A percentile compares a stretch with the other conserved stretches of the same genome.
Evolutionary conservation across 92 coral and sea anemone species (phyloP).

Genomic region (Porites divaricata): DNA sequence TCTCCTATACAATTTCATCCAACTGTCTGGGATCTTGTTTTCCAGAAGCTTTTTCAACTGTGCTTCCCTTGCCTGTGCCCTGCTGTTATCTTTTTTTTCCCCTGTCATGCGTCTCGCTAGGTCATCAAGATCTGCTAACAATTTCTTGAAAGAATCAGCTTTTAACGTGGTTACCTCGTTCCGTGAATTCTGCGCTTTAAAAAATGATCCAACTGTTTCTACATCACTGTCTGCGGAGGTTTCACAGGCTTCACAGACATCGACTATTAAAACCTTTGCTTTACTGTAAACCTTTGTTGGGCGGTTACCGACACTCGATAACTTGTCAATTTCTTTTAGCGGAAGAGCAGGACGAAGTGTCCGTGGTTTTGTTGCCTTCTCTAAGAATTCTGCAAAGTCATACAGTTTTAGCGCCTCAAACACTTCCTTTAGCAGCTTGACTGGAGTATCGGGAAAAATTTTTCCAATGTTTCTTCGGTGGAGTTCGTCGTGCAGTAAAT

Average conservation of each 20-base stretch:
- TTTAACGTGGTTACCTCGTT: constrained; percentile 3
- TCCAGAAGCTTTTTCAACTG: not conserved
- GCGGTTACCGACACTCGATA: not conserved
- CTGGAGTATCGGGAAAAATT: constrained; percentile 4
- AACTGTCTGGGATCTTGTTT: too few relatives aligned
- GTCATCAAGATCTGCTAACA: not conserved
- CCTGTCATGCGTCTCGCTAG: not conserved
- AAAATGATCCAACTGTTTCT: not conserved
- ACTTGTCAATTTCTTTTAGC: not conserved
- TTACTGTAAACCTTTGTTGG: not conserved
- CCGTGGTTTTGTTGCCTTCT: not conserved
- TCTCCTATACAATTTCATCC: too few relatives aligned
- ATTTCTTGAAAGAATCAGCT: not conserved
- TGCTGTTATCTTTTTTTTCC: not conserved
- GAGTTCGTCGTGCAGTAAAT: not conserved
- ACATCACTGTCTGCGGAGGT: not conserved
- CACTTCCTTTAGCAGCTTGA: not conserved
- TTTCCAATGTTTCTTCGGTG: not conserved
- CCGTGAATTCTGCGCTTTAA: not conserved
- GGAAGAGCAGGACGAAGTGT: constrained; percentile 8
- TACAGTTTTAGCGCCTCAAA: not conserved
- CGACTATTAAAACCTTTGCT: not conserved
- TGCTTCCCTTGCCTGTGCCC: not conserved
- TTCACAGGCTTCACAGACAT: too few relatives aligned
- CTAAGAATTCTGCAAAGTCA: not conserved